Conservation (phyloP, 2,113 vertebrate genomes). For the Cariama cristata region DNA sequence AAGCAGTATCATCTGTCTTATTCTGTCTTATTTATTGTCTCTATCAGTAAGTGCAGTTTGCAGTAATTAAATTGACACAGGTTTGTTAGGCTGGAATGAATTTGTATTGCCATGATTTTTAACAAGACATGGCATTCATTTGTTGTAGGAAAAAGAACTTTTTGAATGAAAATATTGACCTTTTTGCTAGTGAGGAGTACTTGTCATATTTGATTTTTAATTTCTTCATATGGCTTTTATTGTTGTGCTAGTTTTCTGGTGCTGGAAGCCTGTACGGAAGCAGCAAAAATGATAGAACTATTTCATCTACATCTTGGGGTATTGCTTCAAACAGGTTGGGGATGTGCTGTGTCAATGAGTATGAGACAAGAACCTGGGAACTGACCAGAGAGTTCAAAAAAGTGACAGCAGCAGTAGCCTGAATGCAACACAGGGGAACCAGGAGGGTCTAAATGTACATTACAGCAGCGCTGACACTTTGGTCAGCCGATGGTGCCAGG, state of each 20-base stretch:
- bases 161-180: background rate
- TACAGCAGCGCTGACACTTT: background rate
- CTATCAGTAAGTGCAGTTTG: background rate
- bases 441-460: background rate
- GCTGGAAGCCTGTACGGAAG: background rate
- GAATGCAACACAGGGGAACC: background rate
- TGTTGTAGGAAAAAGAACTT: background rate
- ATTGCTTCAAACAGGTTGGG: background rate
- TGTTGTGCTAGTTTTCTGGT: background rate
- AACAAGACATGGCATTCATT: background rate
- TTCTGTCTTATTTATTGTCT: background rate
- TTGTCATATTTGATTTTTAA: background rate
- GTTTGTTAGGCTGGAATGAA: background rate
- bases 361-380: background rate
- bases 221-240: background rate
- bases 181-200: background rate
- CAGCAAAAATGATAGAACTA: background rate
- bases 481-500: accelerated
- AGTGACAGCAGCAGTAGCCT: background rate
- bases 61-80: background rate
- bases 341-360: background rate
- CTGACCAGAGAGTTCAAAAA: background rate
- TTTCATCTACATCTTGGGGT: background rate
- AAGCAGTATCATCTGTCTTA: background rate
- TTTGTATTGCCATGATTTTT: background rate